These are phyloP conservation scores for Resseliella maxima DNA, from an alignment of 2,888 invertebrate species.

Conservation along the genomic window DNA sequence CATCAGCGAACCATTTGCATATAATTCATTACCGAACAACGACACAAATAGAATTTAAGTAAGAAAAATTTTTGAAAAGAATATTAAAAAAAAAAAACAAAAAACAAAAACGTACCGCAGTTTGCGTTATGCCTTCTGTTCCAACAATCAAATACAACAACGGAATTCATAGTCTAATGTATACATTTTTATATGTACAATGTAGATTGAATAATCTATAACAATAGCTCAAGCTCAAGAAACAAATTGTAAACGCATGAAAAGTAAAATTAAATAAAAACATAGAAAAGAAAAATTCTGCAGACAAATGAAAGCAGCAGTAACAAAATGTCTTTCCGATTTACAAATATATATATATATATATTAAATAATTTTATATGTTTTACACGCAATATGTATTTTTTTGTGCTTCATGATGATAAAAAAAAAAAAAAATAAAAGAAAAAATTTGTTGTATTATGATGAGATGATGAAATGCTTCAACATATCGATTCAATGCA, in stretches of 20 bases:
- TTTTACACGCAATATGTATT: background rate
- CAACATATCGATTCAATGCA: background rate
- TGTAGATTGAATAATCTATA: too few relatives aligned
- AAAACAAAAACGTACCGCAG: background rate
- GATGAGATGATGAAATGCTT: background rate
- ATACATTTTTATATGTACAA: background rate
- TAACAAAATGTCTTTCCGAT: constrained; percentile 30
- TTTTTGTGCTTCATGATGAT: background rate
- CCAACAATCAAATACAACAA: background rate
- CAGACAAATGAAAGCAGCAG: background rate
- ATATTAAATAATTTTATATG: background rate
- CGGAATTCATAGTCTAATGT: background rate
- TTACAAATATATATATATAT: constrained; percentile 15
- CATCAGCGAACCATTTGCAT: background rate
- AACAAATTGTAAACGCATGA: background rate
- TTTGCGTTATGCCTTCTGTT: constrained; percentile 20
- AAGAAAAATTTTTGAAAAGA: background rate
- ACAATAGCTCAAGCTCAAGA: constrained; percentile 27
- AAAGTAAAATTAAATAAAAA: background rate
- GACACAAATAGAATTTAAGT: constrained; percentile 20
- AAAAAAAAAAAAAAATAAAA: background rate
- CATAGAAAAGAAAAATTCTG: background rate
- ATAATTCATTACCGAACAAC: constrained; percentile 36
- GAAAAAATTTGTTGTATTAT: background rate
- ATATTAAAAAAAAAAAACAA: background rate